These are phyloP conservation scores for Tiaroga cobitis DNA, from an alignment of 2,797 vertebrate genomes.

Conservation along the genomic window DNA sequence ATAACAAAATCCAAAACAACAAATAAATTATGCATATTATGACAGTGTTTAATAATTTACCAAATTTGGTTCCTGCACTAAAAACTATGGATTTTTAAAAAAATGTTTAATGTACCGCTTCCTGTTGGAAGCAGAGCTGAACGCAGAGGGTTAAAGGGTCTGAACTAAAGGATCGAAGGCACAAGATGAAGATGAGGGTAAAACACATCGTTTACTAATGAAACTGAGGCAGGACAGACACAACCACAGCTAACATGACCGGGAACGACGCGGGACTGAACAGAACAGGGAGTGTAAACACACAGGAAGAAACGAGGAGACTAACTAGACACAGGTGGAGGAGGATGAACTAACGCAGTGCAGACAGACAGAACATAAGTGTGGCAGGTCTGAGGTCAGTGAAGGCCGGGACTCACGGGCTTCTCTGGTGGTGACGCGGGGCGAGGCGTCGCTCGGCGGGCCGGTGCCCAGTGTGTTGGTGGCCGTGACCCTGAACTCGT, in stretches of 20 bases:
- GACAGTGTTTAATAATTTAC: not conserved
- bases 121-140: not conserved
- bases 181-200: too few species aligned
- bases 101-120: not conserved
- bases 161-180: too few species aligned
- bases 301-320: too few species aligned
- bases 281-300: too few species aligned
- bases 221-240: too few species aligned
- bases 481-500: slow-evolving; percentile 95
- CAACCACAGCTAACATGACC: too few species aligned
- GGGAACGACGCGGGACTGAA: too few species aligned
- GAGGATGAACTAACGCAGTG: too few species aligned
- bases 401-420: slow-evolving; percentile 77
- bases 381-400: not conserved
- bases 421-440: slow-evolving; percentile 85
- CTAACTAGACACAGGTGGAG: too few species aligned
- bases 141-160: not conserved
- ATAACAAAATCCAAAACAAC: too few species aligned
- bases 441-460: slow-evolving; percentile 88
- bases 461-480: slow-evolving; percentile 92
- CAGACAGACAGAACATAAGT: too few species aligned
- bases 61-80: not conserved
- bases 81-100: not conserved
- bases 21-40: not conserved
- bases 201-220: too few species aligned